These are phyloP conservation scores for Clarias macrocephalus DNA, from an alignment of 2,113 vertebrate genomes.

Conservation along the genomic window DNA sequence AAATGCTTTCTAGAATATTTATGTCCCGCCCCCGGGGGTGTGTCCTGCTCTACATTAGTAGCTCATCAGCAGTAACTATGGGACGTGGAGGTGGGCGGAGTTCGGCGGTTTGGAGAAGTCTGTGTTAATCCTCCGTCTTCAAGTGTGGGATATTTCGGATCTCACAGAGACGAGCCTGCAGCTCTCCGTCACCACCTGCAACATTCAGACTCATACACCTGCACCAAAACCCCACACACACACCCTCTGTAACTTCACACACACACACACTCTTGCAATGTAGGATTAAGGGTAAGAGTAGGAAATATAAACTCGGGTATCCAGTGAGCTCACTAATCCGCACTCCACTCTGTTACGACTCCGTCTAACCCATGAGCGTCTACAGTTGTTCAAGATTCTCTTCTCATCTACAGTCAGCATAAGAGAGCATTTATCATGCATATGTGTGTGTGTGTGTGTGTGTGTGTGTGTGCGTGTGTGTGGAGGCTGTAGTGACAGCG, in stretches of 20 bases:
- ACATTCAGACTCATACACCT: background rate
- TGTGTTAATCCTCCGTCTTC: background rate
- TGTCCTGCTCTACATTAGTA: background rate
- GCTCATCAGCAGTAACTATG: background rate
- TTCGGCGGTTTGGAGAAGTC: background rate
- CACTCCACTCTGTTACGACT: too few species aligned
- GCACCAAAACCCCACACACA: background rate
- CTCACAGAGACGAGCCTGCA: background rate
- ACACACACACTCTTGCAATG: background rate
- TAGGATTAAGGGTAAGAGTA: background rate
- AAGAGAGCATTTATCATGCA: too few species aligned
- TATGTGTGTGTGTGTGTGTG: background rate
- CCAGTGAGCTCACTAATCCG: background rate
- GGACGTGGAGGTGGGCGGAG: background rate
- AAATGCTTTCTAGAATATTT: background rate
- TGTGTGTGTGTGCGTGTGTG: background rate
- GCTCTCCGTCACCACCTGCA: background rate
- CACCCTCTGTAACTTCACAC: background rate
- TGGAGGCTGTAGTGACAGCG: too few species aligned
- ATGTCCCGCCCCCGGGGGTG: background rate
- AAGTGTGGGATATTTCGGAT: too few species aligned
- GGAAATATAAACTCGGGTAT: background rate
- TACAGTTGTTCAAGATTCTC: background rate
- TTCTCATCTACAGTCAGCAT: background rate
- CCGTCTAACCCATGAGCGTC: background rate